Evolutionary conservation across 2,888 invertebrate species (phyloP).

Genomic region (Dryadula phaetusa): DNA sequence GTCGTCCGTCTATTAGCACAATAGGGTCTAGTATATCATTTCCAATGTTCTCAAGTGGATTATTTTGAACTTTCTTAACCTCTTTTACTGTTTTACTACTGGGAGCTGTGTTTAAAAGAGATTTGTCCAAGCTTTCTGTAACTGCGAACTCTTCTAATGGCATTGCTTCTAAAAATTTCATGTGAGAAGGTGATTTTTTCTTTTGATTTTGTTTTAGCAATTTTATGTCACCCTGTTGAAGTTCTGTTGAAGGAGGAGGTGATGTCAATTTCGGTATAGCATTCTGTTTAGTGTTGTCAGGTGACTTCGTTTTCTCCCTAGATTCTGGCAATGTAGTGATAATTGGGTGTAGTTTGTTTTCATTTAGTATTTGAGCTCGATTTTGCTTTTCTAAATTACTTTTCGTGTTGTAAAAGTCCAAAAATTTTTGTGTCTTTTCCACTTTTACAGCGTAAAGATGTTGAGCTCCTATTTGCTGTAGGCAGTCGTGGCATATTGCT

Average conservation of each 20-base stretch:
- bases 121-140: conserved; percentile 68
- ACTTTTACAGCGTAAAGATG: conserved; percentile 75
- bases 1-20: conserved; percentile 72
- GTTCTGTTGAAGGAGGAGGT: conserved; percentile 53
- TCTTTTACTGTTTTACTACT: conserved; percentile 45
- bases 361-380: conserved; percentile 38
- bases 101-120: conserved; percentile 54
- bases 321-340: conserved; percentile 56
- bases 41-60: conserved; percentile 44
- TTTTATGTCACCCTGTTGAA: conserved; percentile 69
- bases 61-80: conserved; percentile 44
- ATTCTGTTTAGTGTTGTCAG: conserved; percentile 48
- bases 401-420: conserved; percentile 73
- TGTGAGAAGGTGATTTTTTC: conserved; percentile 64
- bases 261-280: conserved; percentile 44
- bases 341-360: conserved; percentile 57
- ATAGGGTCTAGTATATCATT: conserved; percentile 64
- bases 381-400: conserved; percentile 58
- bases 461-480: conserved; percentile 71
- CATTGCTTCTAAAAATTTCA: conserved; percentile 75
- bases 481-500: conserved; percentile 80
- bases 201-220: conserved; percentile 55
- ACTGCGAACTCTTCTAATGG: conserved; percentile 74
- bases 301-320: conserved; percentile 38
- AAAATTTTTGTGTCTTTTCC: conserved; percentile 77